Evolutionary conservation across 2,113 vertebrate genomes (phyloP).

Genomic region (Neolamprologus tretocephalus): DNA sequence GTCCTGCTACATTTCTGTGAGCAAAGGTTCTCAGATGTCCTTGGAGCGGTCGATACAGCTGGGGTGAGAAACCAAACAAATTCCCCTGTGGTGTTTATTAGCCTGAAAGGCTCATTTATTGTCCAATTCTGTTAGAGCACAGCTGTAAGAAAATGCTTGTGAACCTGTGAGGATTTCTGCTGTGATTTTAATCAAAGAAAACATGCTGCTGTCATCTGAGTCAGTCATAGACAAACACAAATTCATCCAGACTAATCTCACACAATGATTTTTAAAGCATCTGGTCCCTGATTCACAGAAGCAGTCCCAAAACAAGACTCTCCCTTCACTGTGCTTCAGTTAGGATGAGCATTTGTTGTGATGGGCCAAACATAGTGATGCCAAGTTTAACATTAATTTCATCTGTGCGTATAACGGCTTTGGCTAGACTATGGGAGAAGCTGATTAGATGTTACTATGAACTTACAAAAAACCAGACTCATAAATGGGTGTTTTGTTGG

Average conservation of each 20-base stretch:
- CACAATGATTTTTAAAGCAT: background rate
- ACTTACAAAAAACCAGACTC: background rate
- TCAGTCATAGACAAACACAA: background rate
- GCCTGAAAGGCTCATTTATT: background rate
- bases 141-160: background rate
- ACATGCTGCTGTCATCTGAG: background rate
- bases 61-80: constrained; percentile 75
- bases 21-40: constrained; percentile 94
- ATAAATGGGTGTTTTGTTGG: background rate
- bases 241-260: background rate
- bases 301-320: background rate
- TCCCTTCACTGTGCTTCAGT: background rate
- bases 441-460: background rate
- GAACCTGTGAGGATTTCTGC: background rate
- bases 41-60: constrained; percentile 87
- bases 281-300: background rate
- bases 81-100: background rate
- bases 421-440: background rate
- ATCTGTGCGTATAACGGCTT: background rate
- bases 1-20: constrained; percentile 94
- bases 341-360: background rate
- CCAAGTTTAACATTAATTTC: background rate
- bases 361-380: background rate
- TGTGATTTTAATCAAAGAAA: background rate
- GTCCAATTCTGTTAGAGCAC: background rate